phyloP scores from a whole-genome alignment of 2,888 invertebrate genomes.

The Lycophotia porphyrea region DNA sequence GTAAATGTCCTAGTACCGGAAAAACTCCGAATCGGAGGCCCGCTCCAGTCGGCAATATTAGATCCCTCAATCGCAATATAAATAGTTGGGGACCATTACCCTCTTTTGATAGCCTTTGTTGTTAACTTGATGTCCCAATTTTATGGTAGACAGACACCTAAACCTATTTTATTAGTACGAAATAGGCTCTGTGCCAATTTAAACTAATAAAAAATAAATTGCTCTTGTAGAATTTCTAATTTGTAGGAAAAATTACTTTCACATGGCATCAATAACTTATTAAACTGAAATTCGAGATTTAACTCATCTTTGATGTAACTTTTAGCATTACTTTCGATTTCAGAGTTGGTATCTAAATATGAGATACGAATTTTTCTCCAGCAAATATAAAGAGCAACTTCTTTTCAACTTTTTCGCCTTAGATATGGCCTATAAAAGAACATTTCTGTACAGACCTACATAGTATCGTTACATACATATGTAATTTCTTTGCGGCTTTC shows the following conservation, averaged over 20 bases:
- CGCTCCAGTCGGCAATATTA: background rate
- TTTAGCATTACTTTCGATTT: background rate
- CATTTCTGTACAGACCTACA: background rate
- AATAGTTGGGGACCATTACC: slow-evolving; percentile 30
- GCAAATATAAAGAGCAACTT: background rate
- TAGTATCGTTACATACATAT: background rate
- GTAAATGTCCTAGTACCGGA: background rate
- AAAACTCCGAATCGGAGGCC: background rate
- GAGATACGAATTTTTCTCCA: background rate
- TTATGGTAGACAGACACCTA: slow-evolving; percentile 7
- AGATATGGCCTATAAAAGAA: slow-evolving; percentile 7
- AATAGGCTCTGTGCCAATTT: background rate
- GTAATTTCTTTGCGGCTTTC: slow-evolving; percentile 23
- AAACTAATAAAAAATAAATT: slow-evolving; percentile 5
- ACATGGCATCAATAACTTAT: background rate
- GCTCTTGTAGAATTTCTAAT: background rate
- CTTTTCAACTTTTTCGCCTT: slow-evolving; percentile 11
- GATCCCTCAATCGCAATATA: slow-evolving; percentile 24
- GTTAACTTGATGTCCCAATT: slow-evolving; percentile 26
- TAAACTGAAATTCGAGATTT: background rate
- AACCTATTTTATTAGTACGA: slow-evolving; percentile 16
- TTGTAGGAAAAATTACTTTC: background rate
- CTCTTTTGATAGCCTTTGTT: slow-evolving; percentile 25
- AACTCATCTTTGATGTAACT: slow-evolving; percentile 13
- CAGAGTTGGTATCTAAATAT: background rate